Evolutionary conservation across 2,888 invertebrate species (phyloP).

Genomic region (Luffia ferchaultella): DNA sequence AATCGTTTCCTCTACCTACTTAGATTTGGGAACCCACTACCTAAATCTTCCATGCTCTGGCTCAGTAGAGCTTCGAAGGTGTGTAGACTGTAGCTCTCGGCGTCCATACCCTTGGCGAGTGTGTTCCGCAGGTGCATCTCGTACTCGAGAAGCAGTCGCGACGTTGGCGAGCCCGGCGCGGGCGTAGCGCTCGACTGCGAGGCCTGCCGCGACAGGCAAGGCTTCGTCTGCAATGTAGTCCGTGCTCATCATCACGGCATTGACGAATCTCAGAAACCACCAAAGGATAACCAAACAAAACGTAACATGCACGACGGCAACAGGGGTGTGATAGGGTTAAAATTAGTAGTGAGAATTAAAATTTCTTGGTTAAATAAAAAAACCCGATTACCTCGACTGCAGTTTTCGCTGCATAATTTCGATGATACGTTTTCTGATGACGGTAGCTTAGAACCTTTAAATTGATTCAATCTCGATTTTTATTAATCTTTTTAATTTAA

Average conservation of each 20-base stretch:
- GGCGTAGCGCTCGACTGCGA: slow-evolving; percentile 75
- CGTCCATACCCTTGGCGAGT: slow-evolving; percentile 93
- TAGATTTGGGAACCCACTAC: slow-evolving; percentile 43
- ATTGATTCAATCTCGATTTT: not conserved
- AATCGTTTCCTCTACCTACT: not conserved
- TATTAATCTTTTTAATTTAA: not conserved
- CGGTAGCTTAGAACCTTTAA: not conserved
- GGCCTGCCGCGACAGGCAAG: slow-evolving; percentile 53
- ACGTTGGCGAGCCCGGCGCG: slow-evolving; percentile 84
- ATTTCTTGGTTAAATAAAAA: too few relatives aligned
- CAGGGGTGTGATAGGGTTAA: not conserved
- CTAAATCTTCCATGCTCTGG: slow-evolving; percentile 95
- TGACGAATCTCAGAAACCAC: not conserved
- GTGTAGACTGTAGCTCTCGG: slow-evolving; percentile 92
- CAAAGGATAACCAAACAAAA: not conserved
- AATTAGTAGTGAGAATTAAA: not conserved
- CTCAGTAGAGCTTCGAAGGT: slow-evolving; percentile 92
- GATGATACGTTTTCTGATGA: not conserved
- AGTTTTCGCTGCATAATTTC: not conserved
- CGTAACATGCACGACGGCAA: not conserved
- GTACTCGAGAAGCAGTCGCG: slow-evolving; percentile 86
- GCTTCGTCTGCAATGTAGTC: slow-evolving; percentile 28
- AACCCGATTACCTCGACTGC: not conserved
- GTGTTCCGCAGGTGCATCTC: slow-evolving; percentile 95
- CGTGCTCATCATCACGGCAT: too few relatives aligned